These are phyloP conservation scores for Phataginus tricuspis DNA, from an alignment of 2,797 vertebrate genomes.

Conservation along the genomic window DNA sequence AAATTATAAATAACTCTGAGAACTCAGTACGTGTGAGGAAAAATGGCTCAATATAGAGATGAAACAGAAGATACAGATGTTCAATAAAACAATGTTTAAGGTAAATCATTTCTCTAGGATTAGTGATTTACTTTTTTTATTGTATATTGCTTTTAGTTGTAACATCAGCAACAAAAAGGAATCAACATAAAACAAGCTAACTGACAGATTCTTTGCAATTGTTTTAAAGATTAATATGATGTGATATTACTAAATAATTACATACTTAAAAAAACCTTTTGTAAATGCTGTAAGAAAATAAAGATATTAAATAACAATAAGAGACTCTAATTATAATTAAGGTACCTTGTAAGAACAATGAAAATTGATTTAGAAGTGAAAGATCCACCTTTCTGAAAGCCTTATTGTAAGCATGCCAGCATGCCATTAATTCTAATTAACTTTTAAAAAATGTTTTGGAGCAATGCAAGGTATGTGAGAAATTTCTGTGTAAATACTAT, in stretches of 20 bases:
- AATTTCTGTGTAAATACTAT: conserved; percentile 48
- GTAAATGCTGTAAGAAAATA: neutral
- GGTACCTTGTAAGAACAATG: neutral
- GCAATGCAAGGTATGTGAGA: neutral
- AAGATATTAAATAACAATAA: conserved; percentile 3
- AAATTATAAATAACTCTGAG: conserved; percentile 33
- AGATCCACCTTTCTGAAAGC: neutral
- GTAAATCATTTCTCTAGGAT: neutral
- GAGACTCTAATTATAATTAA: conserved; percentile 1
- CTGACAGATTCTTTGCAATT: neutral
- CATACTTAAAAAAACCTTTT: neutral
- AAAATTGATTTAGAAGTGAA: conserved; percentile 6
- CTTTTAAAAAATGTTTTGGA: neutral
- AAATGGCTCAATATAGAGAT: neutral
- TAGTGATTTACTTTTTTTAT: neutral
- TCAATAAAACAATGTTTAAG: neutral
- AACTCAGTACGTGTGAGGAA: neutral
- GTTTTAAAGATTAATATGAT: neutral
- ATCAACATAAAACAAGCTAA: neutral
- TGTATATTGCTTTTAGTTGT: neutral
- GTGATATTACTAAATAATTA: neutral
- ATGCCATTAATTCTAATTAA: neutral
- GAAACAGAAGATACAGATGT: neutral
- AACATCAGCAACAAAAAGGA: conserved; percentile 7
- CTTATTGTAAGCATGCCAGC: neutral